A percentile compares a stretch with the other conserved stretches of the same genome.
These are phyloP conservation scores for Prosopocoilus inquinatus DNA, from an alignment of 2,888 invertebrate species.

Conservation along the genomic window DNA sequence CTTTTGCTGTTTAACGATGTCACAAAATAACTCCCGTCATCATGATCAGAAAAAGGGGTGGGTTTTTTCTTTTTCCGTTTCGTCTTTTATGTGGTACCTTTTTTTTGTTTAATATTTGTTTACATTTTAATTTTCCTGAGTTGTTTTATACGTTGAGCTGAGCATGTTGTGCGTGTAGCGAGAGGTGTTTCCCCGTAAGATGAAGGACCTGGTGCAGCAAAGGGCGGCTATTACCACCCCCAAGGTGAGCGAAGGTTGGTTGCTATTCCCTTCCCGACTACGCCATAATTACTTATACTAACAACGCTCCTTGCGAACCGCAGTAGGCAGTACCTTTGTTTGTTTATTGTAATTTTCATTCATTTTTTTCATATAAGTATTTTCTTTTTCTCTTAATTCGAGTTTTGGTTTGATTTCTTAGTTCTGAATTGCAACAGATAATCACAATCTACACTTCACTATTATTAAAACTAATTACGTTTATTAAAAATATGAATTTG, in stretches of 20 bases:
- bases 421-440: too few species aligned
- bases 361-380: too few species aligned
- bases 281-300: too few species aligned
- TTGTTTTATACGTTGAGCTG: constrained; percentile 41
- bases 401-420: too few species aligned
- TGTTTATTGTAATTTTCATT: too few species aligned
- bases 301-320: too few species aligned
- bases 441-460: too few species aligned
- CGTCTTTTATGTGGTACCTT: constrained; percentile 48
- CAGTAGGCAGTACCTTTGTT: too few species aligned
- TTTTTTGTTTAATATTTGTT: constrained; percentile 42
- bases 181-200: constrained; percentile 80
- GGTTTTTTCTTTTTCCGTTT: constrained; percentile 9
- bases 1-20: neutral
- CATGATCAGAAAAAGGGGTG: constrained; percentile 7
- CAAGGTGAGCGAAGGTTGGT: constrained; percentile 42
- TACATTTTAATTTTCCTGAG: constrained; percentile 33
- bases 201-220: constrained; percentile 69
- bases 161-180: constrained; percentile 55
- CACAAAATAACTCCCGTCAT: neutral
- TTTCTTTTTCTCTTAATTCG: too few species aligned
- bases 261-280: constrained; percentile 21
- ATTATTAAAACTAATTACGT: too few species aligned
- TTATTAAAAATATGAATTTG: too few species aligned
- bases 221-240: constrained; percentile 41